Percentiles rank a stretch among this genome's conserved stretches.
Conservation (phyloP, 2,113 vertebrate genomes). For the Ranitomeya variabilis region DNA sequence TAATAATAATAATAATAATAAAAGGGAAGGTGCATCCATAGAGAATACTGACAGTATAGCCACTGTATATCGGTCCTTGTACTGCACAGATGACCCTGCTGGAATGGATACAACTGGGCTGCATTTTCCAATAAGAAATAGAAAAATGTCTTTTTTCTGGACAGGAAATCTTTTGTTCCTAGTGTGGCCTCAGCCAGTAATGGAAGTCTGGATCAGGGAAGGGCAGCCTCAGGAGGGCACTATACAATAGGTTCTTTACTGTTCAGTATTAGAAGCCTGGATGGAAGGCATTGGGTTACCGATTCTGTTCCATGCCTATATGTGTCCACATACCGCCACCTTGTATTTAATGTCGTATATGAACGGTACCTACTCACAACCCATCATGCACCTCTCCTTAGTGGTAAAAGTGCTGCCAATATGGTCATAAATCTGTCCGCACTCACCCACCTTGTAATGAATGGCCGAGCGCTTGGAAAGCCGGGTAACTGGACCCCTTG, state of each 20-base stretch:
- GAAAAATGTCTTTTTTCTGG: neutral
- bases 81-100: neutral
- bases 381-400: neutral
- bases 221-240: neutral
- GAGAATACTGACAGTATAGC: neutral
- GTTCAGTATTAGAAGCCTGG: neutral
- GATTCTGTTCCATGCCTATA: neutral
- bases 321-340: neutral
- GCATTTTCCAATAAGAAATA: neutral
- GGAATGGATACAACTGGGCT: neutral
- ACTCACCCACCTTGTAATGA: neutral
- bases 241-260: neutral
- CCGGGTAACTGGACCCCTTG: constrained; percentile 42
- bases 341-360: neutral
- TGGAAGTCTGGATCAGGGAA: neutral
- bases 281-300: neutral
- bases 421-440: neutral
- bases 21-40: no score
- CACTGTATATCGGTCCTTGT: neutral
- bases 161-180: constrained; percentile 7
- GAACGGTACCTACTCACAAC: neutral
- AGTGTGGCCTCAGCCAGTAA: neutral
- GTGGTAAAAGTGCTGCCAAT: neutral
- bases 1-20: no score
- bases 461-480: constrained; percentile 38